Evolutionary conservation across 2,888 invertebrate genomes (phyloP), one percentile per base, ranked within the genome.

Genomic region (Bellardia bayeri): DNA sequence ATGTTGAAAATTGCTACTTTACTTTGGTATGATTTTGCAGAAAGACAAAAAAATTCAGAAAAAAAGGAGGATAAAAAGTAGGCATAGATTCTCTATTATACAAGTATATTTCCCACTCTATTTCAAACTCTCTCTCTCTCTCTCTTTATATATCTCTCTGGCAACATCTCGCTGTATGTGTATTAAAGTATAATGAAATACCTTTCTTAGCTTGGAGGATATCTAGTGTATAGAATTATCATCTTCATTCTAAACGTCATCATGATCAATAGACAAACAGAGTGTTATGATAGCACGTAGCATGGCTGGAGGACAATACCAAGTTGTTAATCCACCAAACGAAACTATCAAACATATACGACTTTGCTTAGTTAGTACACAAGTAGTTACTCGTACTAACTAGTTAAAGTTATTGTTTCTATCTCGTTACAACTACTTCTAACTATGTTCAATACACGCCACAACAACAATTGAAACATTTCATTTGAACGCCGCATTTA

Each of bases 281-380:
- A 75, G 75, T 82, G 85, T 87, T 87, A 87, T 82, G 85, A 87
- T 82, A 85, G 87, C 82, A 87, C 85, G 82, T 85, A 82, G 72
- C 66, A 56, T 79, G 78, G 71, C 69, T 76, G 61, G 83, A 74
- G 85, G 82, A 87, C 87, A 87, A 82, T 82, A 64, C 64, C 75
- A 79, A 82, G 49, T 87, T 87, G 85, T 82, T 79, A 87, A 87
- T 87, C 78, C 87, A 87, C 79, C 87, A 82, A 85, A 82, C 75
- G 82, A 85, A 87, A 85, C 79, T 68, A 84, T 71, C 33, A 72
- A 81, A 84, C 75, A 63, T 69, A 85, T 54, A 75, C 71, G 72
- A 79, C 40, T 61, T 72, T 58, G 23, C 56, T 23, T 23, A 51
- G 72, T 74, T 58, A 71, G 40, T 84, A 42, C 49, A 81, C 75